Percentiles rank a stretch among this genome's conserved stretches.
phyloP scores from a whole-genome alignment of 2,797 vertebrate genomes.

The Margarornis squamiger region DNA sequence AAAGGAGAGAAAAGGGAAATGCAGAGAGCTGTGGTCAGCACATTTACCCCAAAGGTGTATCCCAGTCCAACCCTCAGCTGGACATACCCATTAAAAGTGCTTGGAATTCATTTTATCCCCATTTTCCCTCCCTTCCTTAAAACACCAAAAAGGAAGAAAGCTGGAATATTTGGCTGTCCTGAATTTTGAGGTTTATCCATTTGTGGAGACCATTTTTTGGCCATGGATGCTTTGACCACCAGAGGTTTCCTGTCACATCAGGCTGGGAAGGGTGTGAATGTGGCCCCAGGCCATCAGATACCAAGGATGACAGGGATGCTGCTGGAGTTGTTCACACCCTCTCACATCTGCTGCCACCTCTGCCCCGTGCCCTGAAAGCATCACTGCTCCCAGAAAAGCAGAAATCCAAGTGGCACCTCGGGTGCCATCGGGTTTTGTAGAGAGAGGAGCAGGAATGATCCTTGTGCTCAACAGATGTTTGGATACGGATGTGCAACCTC shows the following conservation, averaged over 20 bases:
- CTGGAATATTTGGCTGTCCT: background rate
- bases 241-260: background rate
- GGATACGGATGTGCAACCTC: background rate
- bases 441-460: background rate
- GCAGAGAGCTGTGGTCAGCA: background rate
- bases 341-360: constrained; percentile 31
- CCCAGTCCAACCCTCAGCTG: background rate
- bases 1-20: background rate
- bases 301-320: background rate
- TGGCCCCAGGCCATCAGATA: background rate
- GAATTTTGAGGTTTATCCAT: background rate
- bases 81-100: background rate
- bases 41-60: background rate
- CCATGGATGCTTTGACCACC: background rate
- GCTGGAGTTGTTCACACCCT: background rate
- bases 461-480: background rate
- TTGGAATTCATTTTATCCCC: background rate
- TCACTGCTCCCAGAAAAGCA: background rate
- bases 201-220: background rate
- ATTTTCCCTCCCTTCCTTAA: background rate
- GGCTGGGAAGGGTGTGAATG: background rate
- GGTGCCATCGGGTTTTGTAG: background rate
- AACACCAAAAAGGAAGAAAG: background rate
- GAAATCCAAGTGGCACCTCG: background rate
- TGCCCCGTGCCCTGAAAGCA: background rate